Conservation (phyloP, 2,113 vertebrate genomes). For the Trochalopteron elliotii region DNA sequence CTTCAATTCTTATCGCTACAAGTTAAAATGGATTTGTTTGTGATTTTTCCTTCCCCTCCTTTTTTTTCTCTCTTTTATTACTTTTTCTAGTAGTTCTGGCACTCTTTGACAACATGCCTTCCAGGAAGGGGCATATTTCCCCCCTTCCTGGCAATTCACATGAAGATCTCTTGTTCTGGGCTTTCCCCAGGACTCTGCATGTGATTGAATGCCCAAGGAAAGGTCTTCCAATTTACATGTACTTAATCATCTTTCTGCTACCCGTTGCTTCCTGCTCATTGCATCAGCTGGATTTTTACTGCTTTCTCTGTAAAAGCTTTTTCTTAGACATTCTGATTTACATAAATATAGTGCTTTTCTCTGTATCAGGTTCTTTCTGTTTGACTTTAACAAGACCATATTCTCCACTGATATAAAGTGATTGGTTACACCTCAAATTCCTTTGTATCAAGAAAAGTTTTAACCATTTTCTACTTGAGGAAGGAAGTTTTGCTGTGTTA, state of each 20-base stretch:
- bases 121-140: background rate
- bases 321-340: background rate
- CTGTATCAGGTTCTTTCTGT: background rate
- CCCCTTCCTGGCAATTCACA: background rate
- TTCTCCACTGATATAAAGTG: background rate
- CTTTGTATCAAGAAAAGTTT: background rate
- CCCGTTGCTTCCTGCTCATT: background rate
- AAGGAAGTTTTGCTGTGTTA: background rate
- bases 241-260: background rate
- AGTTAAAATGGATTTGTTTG: background rate
- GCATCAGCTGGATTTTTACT: background rate
- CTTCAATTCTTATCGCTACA: background rate
- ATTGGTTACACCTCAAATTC: background rate
- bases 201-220: background rate
- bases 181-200: background rate
- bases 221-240: background rate
- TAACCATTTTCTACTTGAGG: background rate
- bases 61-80: background rate
- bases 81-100: background rate
- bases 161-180: background rate
- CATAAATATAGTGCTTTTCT: background rate
- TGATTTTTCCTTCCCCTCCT: fast-evolving
- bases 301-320: background rate
- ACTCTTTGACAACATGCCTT: background rate
- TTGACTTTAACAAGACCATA: background rate